These are phyloP conservation scores for Athene cunicularia DNA, from an alignment of 2,113 vertebrate species.

Conservation along the genomic window DNA sequence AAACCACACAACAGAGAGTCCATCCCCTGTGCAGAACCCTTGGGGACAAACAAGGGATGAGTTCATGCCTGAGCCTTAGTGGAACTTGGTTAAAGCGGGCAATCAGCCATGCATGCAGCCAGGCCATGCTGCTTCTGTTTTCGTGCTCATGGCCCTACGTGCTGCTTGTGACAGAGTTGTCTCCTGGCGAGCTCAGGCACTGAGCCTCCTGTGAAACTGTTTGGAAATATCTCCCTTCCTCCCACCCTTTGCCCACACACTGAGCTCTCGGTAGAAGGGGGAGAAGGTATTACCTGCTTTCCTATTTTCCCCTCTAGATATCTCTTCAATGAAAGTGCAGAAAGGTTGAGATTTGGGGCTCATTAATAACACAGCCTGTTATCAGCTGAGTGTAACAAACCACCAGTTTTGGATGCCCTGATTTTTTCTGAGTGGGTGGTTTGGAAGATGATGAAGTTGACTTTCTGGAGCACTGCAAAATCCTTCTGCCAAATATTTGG, in stretches of 20 bases:
- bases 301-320: not conserved
- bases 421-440: constrained; percentile 51
- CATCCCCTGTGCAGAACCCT: not conserved
- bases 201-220: not conserved
- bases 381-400: constrained; percentile 46
- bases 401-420: constrained; percentile 59
- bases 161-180: not conserved
- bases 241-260: not conserved
- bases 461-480: not conserved
- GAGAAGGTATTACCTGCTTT: not conserved
- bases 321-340: not conserved
- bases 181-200: not conserved
- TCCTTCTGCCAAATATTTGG: not conserved
- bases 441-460: constrained; percentile 21
- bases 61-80: not conserved
- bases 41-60: not conserved
- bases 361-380: not conserved
- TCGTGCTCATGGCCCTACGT: not conserved
- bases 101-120: accelerated
- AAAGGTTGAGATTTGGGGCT: constrained; percentile 21
- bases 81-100: not conserved
- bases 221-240: not conserved
- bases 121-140: accelerated
- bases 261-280: not conserved
- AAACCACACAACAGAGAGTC: accelerated